These are phyloP conservation scores for Ophraella communa DNA, from an alignment of 2,888 invertebrate species.

Conservation along the genomic window DNA sequence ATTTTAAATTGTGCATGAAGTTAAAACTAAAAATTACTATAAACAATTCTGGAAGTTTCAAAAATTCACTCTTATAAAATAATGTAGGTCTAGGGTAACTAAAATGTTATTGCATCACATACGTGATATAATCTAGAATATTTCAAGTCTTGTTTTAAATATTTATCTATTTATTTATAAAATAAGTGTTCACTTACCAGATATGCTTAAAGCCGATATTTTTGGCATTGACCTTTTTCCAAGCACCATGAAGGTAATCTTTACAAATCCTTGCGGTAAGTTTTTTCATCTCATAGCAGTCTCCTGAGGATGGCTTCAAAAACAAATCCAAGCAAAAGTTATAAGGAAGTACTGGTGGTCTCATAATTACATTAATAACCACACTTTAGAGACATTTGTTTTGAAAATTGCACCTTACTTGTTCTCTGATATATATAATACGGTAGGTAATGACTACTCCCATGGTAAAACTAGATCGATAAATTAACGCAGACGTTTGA, in stretches of 20 bases:
- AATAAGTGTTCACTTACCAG: slow-evolving; percentile 68
- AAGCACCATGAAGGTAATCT: slow-evolving; percentile 88
- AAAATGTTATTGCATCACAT: no score
- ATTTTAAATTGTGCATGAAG: no score
- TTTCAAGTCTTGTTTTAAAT: neutral
- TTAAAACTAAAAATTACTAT: no score
- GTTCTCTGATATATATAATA: neutral
- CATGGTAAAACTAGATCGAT: slow-evolving; percentile 39
- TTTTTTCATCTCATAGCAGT: slow-evolving; percentile 78
- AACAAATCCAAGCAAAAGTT: slow-evolving; percentile 44
- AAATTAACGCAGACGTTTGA: slow-evolving; percentile 40
- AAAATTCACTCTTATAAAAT: no score
- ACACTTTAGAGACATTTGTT: neutral
- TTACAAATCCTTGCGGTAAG: slow-evolving; percentile 86
- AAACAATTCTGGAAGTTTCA: no score
- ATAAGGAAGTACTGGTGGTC: slow-evolving; percentile 28
- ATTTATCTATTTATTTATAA: neutral
- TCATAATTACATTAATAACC: slow-evolving; percentile 13
- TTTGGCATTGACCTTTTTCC: slow-evolving; percentile 82
- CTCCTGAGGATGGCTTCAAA: slow-evolving; percentile 67
- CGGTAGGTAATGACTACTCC: neutral
- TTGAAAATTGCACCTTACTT: neutral
- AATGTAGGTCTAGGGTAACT: no score
- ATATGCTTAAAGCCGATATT: slow-evolving; percentile 83
- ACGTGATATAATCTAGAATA: no score